These are phyloP conservation scores for Synodontis membranacea DNA, from an alignment of 2,113 vertebrate species.

Conservation along the genomic window DNA sequence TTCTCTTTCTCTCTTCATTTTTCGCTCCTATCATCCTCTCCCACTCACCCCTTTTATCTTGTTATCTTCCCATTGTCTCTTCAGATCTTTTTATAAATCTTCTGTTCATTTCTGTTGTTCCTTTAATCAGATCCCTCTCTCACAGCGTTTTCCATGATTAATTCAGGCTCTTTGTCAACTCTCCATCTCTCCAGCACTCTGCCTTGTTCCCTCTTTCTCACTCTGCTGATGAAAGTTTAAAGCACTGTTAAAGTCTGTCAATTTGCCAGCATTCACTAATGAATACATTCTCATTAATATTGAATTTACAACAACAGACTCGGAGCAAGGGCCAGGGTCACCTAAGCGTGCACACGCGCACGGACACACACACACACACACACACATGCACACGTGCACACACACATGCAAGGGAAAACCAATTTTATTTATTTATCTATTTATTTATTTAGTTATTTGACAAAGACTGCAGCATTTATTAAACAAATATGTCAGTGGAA, in stretches of 20 bases:
- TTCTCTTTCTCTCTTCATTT: background rate
- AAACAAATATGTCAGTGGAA: background rate
- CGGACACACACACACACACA: no score
- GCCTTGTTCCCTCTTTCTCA: background rate
- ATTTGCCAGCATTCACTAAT: background rate
- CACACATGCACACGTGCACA: background rate
- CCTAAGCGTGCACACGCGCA: background rate
- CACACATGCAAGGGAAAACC: background rate
- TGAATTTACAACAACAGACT: background rate
- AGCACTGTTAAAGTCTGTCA: conserved; percentile 1
- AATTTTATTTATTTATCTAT: background rate
- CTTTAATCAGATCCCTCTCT: background rate
- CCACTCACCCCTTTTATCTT: conserved; percentile 1
- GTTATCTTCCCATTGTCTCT: background rate
- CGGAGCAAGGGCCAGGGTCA: background rate
- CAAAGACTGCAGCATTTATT: background rate
- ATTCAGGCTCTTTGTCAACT: background rate
- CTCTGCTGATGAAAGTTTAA: conserved; percentile 1
- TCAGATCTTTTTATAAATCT: conserved; percentile 7
- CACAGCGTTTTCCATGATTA: background rate
- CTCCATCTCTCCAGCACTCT: background rate
- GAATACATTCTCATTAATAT: background rate
- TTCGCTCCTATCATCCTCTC: background rate
- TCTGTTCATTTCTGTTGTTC: background rate
- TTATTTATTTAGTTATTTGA: background rate